phyloP scores from a whole-genome alignment of 2,797 vertebrate genomes.

The Avahi laniger region DNA sequence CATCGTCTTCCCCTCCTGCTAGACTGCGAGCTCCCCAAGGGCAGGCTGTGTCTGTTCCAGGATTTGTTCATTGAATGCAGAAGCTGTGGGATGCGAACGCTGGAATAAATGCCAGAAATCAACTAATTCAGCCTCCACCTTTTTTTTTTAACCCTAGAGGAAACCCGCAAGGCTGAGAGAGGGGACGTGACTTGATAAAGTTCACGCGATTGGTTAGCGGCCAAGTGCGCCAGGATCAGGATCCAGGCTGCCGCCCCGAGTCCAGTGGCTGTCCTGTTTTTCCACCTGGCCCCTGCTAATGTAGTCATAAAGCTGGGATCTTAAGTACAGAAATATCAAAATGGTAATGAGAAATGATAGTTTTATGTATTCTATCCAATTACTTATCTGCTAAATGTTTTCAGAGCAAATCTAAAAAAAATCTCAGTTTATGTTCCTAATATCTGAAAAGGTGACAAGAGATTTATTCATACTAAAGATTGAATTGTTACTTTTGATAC shows the following conservation, averaged over 20 bases:
- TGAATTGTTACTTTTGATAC: neutral
- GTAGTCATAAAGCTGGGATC: neutral
- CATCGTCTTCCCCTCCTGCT: neutral
- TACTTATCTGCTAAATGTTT: neutral
- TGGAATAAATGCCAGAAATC: neutral
- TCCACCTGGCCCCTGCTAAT: neutral
- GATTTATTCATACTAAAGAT: neutral
- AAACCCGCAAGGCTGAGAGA: neutral
- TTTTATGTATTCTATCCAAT: neutral
- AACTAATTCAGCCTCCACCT: neutral
- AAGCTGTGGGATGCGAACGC: neutral
- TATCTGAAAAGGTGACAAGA: neutral
- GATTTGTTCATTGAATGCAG: neutral
- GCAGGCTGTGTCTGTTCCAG: neutral
- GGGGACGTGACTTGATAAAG: neutral
- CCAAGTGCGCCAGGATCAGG: neutral
- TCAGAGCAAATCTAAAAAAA: conserved; percentile 38
- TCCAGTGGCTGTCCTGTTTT: neutral
- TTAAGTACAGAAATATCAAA: neutral
- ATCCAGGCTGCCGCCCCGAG: neutral
- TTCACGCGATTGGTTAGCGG: neutral
- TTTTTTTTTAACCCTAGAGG: neutral
- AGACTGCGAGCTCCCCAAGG: neutral
- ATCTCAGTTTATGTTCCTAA: neutral
- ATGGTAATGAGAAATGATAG: neutral